phyloP scores from a whole-genome alignment of 2,113 vertebrate species.

The Vicugna pacos region DNA sequence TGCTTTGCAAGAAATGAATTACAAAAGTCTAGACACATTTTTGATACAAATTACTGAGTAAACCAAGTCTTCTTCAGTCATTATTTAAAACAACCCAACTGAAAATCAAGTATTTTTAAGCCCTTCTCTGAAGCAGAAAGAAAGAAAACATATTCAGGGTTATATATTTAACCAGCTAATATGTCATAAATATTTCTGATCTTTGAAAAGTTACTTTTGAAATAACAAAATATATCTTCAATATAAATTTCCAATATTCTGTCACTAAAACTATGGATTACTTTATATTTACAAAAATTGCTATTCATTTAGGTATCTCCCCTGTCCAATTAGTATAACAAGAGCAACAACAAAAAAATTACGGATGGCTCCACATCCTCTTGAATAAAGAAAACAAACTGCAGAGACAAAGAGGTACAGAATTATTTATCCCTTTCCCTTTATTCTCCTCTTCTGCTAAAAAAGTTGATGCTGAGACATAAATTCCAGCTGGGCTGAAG shows the following conservation, averaged over 20 bases:
- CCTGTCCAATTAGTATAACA: not conserved
- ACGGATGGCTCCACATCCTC: constrained; percentile 34
- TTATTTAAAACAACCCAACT: constrained; percentile 49
- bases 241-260: constrained; percentile 21
- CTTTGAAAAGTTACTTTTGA: constrained; percentile 18
- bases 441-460: constrained; percentile 5
- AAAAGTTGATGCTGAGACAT: not conserved
- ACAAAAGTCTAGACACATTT: constrained; percentile 36
- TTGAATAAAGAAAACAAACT: constrained; percentile 52
- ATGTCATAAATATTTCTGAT: constrained; percentile 44
- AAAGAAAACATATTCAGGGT: not conserved
- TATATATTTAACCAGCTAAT: constrained; percentile 34
- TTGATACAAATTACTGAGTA: constrained; percentile 54
- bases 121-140: not conserved
- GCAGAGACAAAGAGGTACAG: not conserved
- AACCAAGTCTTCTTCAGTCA: constrained; percentile 12
- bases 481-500: constrained; percentile 25
- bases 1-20: constrained; percentile 46
- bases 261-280: constrained; percentile 4
- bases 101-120: constrained; percentile 54
- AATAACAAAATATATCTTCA: constrained; percentile 14
- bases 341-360: not conserved
- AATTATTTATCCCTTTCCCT: not conserved
- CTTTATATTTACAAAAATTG: constrained; percentile 3
- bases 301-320: not conserved